These are phyloP conservation scores for Lepidochrysops patricia DNA, from an alignment of 2,888 invertebrate genomes.

Conservation along the genomic window DNA sequence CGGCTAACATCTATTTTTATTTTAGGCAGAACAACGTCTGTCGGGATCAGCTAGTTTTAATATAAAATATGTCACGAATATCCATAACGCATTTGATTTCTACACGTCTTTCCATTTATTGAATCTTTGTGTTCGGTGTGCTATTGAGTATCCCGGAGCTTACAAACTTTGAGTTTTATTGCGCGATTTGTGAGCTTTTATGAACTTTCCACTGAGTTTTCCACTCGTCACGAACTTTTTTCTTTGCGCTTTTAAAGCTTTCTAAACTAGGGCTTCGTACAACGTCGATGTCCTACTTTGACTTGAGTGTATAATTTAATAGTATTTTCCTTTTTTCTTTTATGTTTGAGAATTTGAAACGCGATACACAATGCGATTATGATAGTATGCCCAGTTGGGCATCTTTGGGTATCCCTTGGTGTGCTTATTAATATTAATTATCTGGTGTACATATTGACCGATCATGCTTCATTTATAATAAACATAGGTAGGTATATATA, in stretches of 20 bases:
- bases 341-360: too few relatives aligned
- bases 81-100: neutral
- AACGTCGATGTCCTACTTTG: neutral
- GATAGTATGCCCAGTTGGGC: too few relatives aligned
- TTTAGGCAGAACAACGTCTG: too few relatives aligned
- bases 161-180: slow-evolving; percentile 25
- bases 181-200: slow-evolving; percentile 28
- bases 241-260: neutral
- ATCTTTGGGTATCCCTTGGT: too few relatives aligned
- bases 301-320: neutral
- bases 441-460: too few relatives aligned
- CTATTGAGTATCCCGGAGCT: slow-evolving; percentile 14
- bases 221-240: neutral
- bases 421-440: too few relatives aligned
- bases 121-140: neutral
- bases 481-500: too few relatives aligned
- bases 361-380: too few relatives aligned
- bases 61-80: too few relatives aligned
- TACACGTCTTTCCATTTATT: neutral
- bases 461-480: too few relatives aligned
- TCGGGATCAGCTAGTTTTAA: too few relatives aligned
- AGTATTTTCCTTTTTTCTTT: neutral
- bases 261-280: neutral
- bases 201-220: slow-evolving; percentile 19
- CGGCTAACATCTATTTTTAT: too few relatives aligned